These are phyloP conservation scores for Clupea harengus DNA, from an alignment of 2,113 vertebrate species.

Conservation along the genomic window DNA sequence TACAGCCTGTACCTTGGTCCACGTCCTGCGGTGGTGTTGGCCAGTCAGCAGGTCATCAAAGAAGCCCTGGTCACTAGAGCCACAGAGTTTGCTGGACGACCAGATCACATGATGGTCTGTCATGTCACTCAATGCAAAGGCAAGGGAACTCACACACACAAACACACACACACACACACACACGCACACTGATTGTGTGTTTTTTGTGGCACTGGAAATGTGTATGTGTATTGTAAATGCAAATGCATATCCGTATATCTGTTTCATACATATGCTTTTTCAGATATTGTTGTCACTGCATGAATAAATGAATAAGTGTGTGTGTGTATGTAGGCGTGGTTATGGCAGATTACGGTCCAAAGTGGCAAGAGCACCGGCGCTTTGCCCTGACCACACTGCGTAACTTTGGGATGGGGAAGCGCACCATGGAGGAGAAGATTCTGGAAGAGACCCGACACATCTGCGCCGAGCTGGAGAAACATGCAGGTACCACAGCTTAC, in stretches of 20 bases:
- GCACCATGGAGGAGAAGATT: conserved; percentile 67
- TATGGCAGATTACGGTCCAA: conserved; percentile 31
- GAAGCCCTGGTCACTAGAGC: conserved; percentile 34
- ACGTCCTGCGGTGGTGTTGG: conserved; percentile 35
- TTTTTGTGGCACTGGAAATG: too few relatives aligned
- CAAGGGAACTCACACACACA: neutral
- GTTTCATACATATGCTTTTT: too few relatives aligned
- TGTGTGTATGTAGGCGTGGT: conserved; percentile 53
- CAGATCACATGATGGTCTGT: conserved; percentile 21
- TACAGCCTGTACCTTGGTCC: conserved; percentile 37
- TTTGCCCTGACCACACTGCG: conserved; percentile 65
- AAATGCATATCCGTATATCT: too few relatives aligned
- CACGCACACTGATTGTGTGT: too few relatives aligned
- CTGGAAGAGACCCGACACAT: conserved; percentile 56
- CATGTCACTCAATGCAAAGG: conserved; percentile 24
- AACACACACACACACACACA: neutral
- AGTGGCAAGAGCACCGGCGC: conserved; percentile 65
- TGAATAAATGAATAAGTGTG: neutral
- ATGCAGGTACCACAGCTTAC: conserved; percentile 23
- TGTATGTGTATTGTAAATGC: too few relatives aligned
- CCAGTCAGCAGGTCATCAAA: conserved; percentile 44
- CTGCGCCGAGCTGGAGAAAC: conserved; percentile 10
- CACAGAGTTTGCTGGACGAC: conserved; percentile 39
- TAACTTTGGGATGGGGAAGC: conserved; percentile 74
- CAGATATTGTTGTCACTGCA: too few relatives aligned